These are phyloP conservation scores for Machimus atricapillus DNA, from an alignment of 2,888 invertebrate genomes.

Conservation along the genomic window DNA sequence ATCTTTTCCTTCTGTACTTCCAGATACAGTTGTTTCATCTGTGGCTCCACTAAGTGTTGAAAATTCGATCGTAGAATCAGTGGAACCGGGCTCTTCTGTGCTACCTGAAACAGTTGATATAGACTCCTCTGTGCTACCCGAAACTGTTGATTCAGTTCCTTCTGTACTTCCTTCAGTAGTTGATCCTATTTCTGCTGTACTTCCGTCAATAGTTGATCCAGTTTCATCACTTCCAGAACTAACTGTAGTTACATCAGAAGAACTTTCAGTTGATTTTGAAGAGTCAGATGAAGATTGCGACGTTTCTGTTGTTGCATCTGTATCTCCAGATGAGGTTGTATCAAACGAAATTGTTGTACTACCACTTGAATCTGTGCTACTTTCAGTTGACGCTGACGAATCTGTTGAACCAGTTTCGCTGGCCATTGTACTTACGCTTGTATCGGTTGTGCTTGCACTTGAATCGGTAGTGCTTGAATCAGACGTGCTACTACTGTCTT, in stretches of 20 bases:
- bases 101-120: constrained; percentile 1
- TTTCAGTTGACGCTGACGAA: not conserved
- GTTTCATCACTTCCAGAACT: constrained; percentile 43
- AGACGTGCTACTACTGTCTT: constrained; percentile 49
- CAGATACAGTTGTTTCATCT: constrained; percentile 13
- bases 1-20: constrained; percentile 24
- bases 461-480: constrained; percentile 1
- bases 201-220: constrained; percentile 23
- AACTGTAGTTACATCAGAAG: constrained; percentile 46
- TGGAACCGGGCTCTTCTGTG: not conserved
- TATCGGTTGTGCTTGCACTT: not conserved
- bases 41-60: constrained; percentile 32
- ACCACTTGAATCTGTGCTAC: not conserved
- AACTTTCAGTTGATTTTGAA: constrained; percentile 35
- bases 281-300: not conserved
- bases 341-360: not conserved
- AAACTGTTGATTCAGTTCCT: constrained; percentile 48
- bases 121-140: constrained; percentile 40
- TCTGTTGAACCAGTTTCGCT: not conserved
- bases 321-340: not conserved
- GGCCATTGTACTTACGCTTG: not conserved
- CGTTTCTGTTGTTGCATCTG: constrained; percentile 47
- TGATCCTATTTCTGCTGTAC: constrained; percentile 21
- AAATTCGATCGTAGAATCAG: constrained; percentile 3
- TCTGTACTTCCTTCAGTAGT: constrained; percentile 40